Evolutionary conservation across 2,888 invertebrate genomes (phyloP).

Genomic region (Sacculina carcini): DNA sequence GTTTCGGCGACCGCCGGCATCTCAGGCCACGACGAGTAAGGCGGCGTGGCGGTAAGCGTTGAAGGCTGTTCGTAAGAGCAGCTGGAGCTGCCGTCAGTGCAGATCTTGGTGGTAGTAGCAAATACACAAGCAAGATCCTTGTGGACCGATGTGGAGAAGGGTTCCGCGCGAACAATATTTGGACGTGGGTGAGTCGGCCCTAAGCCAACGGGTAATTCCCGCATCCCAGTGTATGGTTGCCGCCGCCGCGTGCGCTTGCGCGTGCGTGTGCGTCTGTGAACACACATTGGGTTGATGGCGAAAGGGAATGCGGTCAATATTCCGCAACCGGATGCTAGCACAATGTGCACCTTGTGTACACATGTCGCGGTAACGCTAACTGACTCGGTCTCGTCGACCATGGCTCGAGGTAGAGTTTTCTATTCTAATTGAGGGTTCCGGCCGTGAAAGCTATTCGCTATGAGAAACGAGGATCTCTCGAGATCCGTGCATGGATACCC

Average conservation of each 20-base stretch:
- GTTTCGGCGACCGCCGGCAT: no score
- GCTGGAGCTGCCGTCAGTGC: slow-evolving; percentile 24
- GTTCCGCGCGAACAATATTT: slow-evolving; percentile 10
- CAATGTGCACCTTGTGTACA: slow-evolving; percentile 22
- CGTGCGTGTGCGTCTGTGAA: no score
- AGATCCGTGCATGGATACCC: slow-evolving; percentile 24
- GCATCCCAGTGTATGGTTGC: neutral
- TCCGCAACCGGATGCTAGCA: slow-evolving; percentile 31
- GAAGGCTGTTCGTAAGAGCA: slow-evolving; percentile 32
- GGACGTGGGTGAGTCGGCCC: slow-evolving; percentile 9
- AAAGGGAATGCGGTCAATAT: slow-evolving; percentile 31
- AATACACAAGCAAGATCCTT: slow-evolving; percentile 35
- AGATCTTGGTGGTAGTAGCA: slow-evolving; percentile 44
- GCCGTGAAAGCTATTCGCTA: slow-evolving; percentile 26
- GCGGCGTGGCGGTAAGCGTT: slow-evolving; percentile 27
- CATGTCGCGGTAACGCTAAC: slow-evolving; percentile 27
- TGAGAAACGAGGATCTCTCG: slow-evolving; percentile 14
- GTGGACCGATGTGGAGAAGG: slow-evolving; percentile 20
- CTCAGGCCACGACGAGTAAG: slow-evolving; percentile 33
- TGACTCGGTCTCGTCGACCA: slow-evolving; percentile 6
- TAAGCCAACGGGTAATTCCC: slow-evolving; percentile 13
- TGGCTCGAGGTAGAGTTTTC: slow-evolving; percentile 17
- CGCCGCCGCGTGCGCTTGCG: no score
- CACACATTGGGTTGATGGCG: slow-evolving; percentile 14
- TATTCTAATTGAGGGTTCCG: slow-evolving; percentile 19